Evolutionary conservation across 2,797 vertebrate species (phyloP).

Genomic region (Prionace glauca): DNA sequence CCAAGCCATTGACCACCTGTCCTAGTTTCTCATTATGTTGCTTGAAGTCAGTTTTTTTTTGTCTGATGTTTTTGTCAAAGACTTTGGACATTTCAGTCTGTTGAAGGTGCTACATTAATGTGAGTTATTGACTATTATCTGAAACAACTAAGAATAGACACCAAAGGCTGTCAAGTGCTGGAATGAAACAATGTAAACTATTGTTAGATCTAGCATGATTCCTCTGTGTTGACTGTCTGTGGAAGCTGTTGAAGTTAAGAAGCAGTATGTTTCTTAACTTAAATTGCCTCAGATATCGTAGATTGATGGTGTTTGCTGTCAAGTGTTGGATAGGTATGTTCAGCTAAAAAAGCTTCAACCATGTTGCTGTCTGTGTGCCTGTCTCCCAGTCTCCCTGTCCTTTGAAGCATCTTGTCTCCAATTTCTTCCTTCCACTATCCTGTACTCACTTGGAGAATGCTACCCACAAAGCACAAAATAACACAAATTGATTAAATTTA

Average conservation of each 20-base stretch:
- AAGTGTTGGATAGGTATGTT: background rate
- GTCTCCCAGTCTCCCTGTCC: background rate
- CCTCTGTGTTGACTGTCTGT: background rate
- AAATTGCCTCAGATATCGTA: background rate
- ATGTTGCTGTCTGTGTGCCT: background rate
- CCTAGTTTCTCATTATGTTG: background rate
- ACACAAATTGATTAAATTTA: background rate
- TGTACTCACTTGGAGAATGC: background rate
- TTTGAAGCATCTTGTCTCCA: background rate
- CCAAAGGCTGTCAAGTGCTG: background rate
- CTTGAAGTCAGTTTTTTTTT: background rate
- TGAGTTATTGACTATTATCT: background rate
- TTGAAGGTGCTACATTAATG: background rate
- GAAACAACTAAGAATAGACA: background rate
- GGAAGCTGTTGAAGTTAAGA: background rate
- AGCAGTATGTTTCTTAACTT: background rate
- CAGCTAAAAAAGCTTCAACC: background rate
- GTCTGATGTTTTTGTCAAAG: background rate
- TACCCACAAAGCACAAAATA: background rate
- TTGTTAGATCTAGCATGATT: background rate
- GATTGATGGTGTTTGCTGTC: background rate
- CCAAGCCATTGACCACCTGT: background rate
- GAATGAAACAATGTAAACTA: background rate
- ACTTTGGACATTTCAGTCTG: background rate
- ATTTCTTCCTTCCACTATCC: background rate